These are phyloP conservation scores for Onthophagus taurus DNA, from an alignment of 1,140 invertebrate species.

Conservation along the genomic window DNA sequence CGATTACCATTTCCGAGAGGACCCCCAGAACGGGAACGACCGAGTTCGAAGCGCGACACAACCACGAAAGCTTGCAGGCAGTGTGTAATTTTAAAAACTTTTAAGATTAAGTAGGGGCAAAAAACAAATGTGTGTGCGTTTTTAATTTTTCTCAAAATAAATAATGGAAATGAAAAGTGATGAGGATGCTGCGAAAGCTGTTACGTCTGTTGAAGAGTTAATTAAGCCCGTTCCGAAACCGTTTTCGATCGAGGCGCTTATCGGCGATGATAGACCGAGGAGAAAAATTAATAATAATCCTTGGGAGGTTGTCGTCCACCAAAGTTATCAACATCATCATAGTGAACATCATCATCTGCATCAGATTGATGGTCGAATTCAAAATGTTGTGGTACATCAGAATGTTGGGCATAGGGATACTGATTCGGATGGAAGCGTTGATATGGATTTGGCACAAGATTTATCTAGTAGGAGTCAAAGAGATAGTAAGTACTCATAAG, in stretches of 20 bases:
- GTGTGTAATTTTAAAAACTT: conserved; percentile 1
- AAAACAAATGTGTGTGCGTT: conserved; percentile 1
- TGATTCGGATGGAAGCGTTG: conserved; percentile 35
- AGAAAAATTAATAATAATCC: conserved; percentile 18
- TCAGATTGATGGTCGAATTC: too few relatives aligned
- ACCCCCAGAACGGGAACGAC: too few relatives aligned
- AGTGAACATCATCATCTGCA: conserved; percentile 14
- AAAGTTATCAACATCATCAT: conserved; percentile 13
- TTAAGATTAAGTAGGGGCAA: neutral
- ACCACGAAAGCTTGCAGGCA: neutral
- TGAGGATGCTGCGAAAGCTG: conserved; percentile 12
- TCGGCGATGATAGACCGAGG: conserved; percentile 32
- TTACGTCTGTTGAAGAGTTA: conserved; percentile 13
- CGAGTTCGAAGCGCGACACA: neutral
- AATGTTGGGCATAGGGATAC: conserved; percentile 27
- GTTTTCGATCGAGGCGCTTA: conserved; percentile 36
- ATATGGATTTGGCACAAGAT: conserved; percentile 36
- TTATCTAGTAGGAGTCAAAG: conserved; percentile 34
- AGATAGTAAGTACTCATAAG: conserved; percentile 22
- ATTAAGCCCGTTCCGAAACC: conserved; percentile 35
- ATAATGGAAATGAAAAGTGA: conserved; percentile 20
- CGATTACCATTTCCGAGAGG: too few relatives aligned
- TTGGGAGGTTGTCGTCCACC: conserved; percentile 18
- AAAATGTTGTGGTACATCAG: too few relatives aligned
- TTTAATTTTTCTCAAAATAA: neutral